Base-by-base conservation (phyloP, 2,113 vertebrate genomes). In the Pycnonotus jocosus region DNA sequence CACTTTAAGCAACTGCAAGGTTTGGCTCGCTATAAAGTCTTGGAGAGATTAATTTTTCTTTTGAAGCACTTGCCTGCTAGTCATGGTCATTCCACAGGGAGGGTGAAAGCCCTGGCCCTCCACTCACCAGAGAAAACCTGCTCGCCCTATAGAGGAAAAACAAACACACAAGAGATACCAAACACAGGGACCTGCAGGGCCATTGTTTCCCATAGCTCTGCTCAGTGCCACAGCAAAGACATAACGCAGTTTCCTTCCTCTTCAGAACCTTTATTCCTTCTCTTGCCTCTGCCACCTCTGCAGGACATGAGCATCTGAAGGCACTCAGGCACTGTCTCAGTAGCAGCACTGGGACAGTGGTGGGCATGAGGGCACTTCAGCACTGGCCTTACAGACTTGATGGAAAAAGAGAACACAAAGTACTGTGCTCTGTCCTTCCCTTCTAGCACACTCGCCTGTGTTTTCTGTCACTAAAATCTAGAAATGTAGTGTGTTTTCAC, bases 41-140 rank as follows among this genome's bases (percentile, higher is more conserved):
- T 1, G 11, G 37, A 56, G 37, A 71, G 16, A 35, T 48, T n/a
- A 11, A 11, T 48, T 61, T 82, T 60, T 24, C 19, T 57, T 81
- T 50, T 30, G 31, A n/a, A 58, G 16, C 30, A 27, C 15, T 71
- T 87, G 16, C 6, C 8, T 58, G 33, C 13, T 76, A 24, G 28
- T 17, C 4, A 5, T 3, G 5, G 57, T 28, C 9, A 2, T 58
- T 54, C 45, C 15, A 35, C 1, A 1, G 23, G 15, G 38, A 44
- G 2, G 47, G 12, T 17, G 35, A 47, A 38, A 76, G 45, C n/a
- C 35, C 28, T 5, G 1, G 8, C 53, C 10, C 33, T 40, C 16
- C 0, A 0, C 38, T 72, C 37, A 50, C 15, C 35, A 58, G 37
- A 60, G 61, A 35, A 56, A 94, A 71, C 8, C 31, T 13, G 2